These are phyloP conservation scores for Acleris cristana DNA, from an alignment of 2,888 invertebrate genomes.

Conservation along the genomic window DNA sequence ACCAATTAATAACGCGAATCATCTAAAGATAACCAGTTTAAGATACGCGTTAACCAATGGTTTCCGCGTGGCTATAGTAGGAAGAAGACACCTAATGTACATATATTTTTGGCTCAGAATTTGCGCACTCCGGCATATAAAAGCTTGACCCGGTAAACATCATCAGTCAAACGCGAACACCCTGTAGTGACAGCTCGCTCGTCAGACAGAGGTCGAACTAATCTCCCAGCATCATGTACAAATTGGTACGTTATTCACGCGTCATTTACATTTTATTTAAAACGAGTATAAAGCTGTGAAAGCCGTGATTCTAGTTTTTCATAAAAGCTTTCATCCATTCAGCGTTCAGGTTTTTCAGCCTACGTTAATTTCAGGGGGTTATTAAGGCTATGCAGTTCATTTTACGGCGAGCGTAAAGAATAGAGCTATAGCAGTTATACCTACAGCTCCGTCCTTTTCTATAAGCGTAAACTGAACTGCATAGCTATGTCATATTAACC, in stretches of 20 bases:
- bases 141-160: slow-evolving; percentile 46
- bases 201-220: slow-evolving; percentile 45
- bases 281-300: slow-evolving; percentile 1
- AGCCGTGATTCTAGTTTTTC: slow-evolving; percentile 17
- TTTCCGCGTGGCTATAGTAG: slow-evolving; percentile 10
- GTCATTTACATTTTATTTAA: slow-evolving; percentile 12
- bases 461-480: too few relatives aligned
- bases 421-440: too few relatives aligned
- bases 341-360: slow-evolving; percentile 16
- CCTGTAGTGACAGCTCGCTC: slow-evolving; percentile 52
- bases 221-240: slow-evolving; percentile 61
- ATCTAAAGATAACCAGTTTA: slow-evolving; percentile 23
- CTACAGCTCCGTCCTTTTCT: too few relatives aligned
- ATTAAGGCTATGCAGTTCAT: too few relatives aligned
- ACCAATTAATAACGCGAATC: slow-evolving; percentile 22
- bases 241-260: slow-evolving; percentile 63
- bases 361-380: slow-evolving; percentile 12
- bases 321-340: slow-evolving; percentile 22
- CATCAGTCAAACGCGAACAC: slow-evolving; percentile 63
- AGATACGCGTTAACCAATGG: slow-evolving; percentile 12
- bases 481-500: too few relatives aligned
- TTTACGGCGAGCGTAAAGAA: too few relatives aligned
- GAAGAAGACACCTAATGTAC: neutral
- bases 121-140: slow-evolving; percentile 42
- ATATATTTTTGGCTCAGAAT: slow-evolving; percentile 34